Conservation (phyloP, 2,888 invertebrate genomes). For the Eristalinus aeneus region DNA sequence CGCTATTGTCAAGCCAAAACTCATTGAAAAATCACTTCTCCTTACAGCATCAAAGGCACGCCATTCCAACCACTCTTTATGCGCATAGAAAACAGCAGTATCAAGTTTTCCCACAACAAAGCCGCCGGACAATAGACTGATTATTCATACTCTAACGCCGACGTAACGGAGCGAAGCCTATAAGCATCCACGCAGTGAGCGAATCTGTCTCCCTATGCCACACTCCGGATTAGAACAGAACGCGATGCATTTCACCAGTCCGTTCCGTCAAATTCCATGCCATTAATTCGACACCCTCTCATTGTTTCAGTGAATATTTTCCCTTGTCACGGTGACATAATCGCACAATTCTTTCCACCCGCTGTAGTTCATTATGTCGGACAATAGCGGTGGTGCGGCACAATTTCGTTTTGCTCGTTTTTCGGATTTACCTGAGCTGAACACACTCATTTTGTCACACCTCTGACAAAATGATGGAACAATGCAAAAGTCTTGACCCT, state of each 20-base stretch:
- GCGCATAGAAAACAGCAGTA: background rate
- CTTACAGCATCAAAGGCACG: background rate
- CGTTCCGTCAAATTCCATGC: background rate
- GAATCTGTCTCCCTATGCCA: background rate
- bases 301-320: constrained; percentile 15
- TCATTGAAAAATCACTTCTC: background rate
- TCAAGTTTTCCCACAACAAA: background rate
- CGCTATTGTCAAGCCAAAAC: background rate
- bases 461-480: background rate
- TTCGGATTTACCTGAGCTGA: background rate
- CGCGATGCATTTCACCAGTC: background rate
- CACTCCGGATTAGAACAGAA: background rate
- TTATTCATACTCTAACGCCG: background rate
- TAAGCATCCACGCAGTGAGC: background rate
- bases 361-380: background rate
- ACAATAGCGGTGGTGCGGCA: background rate
- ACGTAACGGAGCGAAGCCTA: background rate
- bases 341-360: background rate
- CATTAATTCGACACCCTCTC: constrained; percentile 13
- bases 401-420: background rate
- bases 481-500: background rate
- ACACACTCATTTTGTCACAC: background rate
- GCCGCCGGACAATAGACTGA: background rate
- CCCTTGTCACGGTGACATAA: constrained; percentile 3
- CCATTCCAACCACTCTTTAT: background rate